Conservation (phyloP, 2,113 vertebrate genomes). For the Gorsachius goisagi region DNA sequence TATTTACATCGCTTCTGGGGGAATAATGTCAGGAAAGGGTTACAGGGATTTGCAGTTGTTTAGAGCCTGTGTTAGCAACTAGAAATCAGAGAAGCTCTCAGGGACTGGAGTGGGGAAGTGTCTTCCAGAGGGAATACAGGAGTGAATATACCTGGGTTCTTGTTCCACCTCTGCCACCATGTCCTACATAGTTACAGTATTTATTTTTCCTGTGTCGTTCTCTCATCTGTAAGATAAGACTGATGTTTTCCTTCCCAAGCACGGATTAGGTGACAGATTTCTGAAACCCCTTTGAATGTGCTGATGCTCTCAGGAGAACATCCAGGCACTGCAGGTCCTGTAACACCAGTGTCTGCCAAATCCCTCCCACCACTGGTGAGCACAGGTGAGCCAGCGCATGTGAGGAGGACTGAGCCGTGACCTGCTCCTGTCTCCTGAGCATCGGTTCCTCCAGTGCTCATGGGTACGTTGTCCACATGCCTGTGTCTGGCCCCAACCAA, state of each 20-base stretch:
- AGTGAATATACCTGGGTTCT: not conserved
- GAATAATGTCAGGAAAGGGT: not conserved
- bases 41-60: not conserved
- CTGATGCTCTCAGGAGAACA: not conserved
- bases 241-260: not conserved
- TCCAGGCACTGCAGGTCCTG: not conserved
- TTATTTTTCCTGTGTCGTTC: not conserved
- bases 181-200: not conserved
- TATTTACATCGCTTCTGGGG: not conserved
- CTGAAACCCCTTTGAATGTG: not conserved
- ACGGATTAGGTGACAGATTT: not conserved
- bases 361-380: not conserved
- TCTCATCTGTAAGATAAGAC: not conserved
- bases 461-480: accelerated
- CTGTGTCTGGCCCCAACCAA: not conserved
- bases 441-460: accelerated
- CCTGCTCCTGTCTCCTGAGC: not conserved
- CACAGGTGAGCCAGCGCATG: accelerated
- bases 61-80: not conserved
- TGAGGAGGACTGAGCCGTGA: not conserved
- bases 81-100: not conserved
- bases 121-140: not conserved
- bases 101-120: not conserved
- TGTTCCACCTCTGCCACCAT: not conserved
- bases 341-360: not conserved